These are phyloP conservation scores for Mus pahari DNA, from an alignment of 2,113 vertebrate species.

Conservation along the genomic window DNA sequence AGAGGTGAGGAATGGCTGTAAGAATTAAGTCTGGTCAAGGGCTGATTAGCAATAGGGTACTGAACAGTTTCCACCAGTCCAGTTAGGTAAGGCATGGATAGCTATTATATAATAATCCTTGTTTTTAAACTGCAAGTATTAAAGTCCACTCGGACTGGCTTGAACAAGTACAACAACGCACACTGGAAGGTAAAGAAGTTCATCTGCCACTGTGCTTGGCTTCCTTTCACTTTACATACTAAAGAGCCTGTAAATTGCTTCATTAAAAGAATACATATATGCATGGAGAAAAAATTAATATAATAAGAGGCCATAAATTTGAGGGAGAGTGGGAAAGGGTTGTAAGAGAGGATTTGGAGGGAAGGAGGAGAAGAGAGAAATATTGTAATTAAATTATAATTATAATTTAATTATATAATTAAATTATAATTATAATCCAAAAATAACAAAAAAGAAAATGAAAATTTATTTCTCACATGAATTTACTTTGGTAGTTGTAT, in stretches of 20 bases:
- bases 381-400: neutral
- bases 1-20: neutral
- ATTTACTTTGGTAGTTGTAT: conserved; percentile 37
- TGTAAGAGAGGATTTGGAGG: neutral
- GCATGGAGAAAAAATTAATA: neutral
- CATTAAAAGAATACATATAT: neutral
- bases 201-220: neutral
- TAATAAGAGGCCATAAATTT: neutral
- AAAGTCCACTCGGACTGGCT: neutral
- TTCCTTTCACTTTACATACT: conserved; percentile 18
- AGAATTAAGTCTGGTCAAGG: neutral
- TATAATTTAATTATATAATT: too few relatives aligned
- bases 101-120: neutral
- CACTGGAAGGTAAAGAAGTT: neutral
- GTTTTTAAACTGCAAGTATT: conserved; percentile 8
- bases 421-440: neutral
- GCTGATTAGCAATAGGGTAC: neutral
- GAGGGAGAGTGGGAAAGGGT: neutral
- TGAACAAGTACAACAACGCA: conserved; percentile 23
- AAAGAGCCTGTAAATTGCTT: conserved; percentile 52
- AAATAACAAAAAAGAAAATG: neutral
- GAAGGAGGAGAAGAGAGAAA: neutral
- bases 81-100: neutral
- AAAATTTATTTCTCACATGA: conserved; percentile 72
- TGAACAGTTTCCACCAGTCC: neutral